These are phyloP conservation scores for Mastomys natalensis DNA, from an alignment of 2,113 vertebrate species.

Conservation along the genomic window DNA sequence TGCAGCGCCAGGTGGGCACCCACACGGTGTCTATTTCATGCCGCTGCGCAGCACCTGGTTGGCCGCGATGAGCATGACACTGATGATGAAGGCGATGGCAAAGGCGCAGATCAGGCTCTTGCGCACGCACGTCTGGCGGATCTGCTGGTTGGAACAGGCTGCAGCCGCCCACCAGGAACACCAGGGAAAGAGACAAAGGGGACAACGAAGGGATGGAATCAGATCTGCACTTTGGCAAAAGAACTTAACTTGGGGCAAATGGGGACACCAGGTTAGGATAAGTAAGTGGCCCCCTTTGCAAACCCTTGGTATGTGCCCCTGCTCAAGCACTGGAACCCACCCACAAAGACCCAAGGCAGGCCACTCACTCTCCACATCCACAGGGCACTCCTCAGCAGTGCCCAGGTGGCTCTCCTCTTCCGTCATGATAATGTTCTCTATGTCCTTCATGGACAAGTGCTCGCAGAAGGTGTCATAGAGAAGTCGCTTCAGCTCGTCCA, in stretches of 20 bases:
- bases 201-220: background rate
- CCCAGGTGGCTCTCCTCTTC: slow-evolving; percentile 98
- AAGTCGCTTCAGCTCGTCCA: slow-evolving; percentile 97
- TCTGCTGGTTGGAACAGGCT: slow-evolving; percentile 97
- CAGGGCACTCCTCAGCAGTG: slow-evolving; percentile 94
- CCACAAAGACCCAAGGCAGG: rapidly evolving
- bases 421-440: slow-evolving; percentile 99
- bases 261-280: background rate
- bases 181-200: background rate
- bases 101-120: slow-evolving; percentile 99
- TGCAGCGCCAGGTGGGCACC: background rate
- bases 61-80: slow-evolving; percentile 98
- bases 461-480: slow-evolving; percentile 99
- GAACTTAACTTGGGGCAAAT: rapidly evolving
- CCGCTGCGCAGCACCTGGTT: slow-evolving; percentile 98
- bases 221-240: background rate
- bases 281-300: background rate
- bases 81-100: slow-evolving; percentile 99
- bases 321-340: background rate
- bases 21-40: slow-evolving; percentile 91
- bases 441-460: slow-evolving; percentile 99
- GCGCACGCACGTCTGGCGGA: slow-evolving; percentile 97
- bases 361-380: slow-evolving; percentile 98
- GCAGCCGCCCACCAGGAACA: slow-evolving; percentile 42
- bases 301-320: background rate